Percentiles rank a stretch among this genome's conserved stretches.
Conservation (phyloP, 2,797 vertebrate genomes). For the Setipinna tenuifilis region DNA sequence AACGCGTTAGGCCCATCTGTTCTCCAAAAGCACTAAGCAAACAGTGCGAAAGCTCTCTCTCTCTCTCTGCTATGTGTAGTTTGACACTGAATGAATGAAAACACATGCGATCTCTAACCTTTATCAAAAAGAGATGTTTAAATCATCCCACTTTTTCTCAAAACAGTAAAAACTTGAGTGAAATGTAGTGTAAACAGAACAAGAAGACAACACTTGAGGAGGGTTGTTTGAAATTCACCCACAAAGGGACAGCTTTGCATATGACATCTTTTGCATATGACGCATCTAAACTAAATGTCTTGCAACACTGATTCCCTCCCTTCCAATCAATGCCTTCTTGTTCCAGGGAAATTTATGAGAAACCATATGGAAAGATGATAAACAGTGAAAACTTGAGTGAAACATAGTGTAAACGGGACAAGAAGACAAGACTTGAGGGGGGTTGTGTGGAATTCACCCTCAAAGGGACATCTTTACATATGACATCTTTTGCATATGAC, state of each 20-base stretch:
- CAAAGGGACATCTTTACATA: no score
- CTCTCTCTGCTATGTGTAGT: not conserved
- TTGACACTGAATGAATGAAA: not conserved
- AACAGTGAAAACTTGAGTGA: no score
- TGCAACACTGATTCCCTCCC: not conserved
- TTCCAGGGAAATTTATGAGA: not conserved
- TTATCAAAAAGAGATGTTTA: slow-evolving; percentile 1
- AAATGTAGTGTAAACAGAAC: not conserved
- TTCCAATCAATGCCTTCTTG: no score
- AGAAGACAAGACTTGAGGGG: no score
- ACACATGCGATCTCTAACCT: not conserved
- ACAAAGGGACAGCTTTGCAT: no score
- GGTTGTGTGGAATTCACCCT: no score
- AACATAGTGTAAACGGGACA: no score
- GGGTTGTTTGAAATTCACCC: no score
- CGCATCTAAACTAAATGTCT: not conserved
- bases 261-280: no score
- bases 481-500: no score
- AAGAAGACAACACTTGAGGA: no score
- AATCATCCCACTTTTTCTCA: not conserved
- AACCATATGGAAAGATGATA: not conserved
- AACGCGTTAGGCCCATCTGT: not conserved
- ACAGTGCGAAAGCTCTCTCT: not conserved
- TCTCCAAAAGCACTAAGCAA: not conserved
- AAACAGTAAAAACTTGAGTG: not conserved